These are phyloP conservation scores for Halocynthia aurantium DNA, from an alignment of 23 tunicate species.

Conservation along the genomic window DNA sequence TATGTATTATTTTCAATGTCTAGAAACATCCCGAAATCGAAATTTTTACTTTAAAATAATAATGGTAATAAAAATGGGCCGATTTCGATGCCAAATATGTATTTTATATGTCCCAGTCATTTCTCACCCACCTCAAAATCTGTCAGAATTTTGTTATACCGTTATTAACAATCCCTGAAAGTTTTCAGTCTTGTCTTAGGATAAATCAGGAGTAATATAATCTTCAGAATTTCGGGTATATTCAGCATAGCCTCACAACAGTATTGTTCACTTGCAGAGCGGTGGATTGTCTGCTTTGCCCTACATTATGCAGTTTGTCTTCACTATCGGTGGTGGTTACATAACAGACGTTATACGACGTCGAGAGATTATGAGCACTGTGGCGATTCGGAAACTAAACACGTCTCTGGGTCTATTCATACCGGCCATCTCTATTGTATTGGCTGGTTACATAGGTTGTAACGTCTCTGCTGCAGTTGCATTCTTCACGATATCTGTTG, in stretches of 20 bases:
- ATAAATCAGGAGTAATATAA: too few relatives aligned
- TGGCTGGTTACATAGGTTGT: constrained; percentile 42
- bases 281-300: constrained; percentile 34
- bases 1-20: constrained; percentile 11
- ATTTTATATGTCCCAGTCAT: too few relatives aligned
- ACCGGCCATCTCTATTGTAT: constrained; percentile 24
- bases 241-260: too few relatives aligned
- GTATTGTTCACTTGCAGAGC: constrained; percentile 18
- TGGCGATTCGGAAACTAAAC: constrained; percentile 27
- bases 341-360: constrained; percentile 22
- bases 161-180: too few relatives aligned
- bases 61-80: too few relatives aligned
- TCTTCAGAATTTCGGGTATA: too few relatives aligned
- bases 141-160: too few relatives aligned
- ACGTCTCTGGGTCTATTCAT: constrained; percentile 24
- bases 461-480: constrained; percentile 31
- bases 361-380: constrained; percentile 12
- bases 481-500: constrained; percentile 28
- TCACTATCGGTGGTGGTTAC: constrained; percentile 32
- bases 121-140: too few relatives aligned
- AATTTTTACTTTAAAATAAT: too few relatives aligned
- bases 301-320: constrained; percentile 21
- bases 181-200: too few relatives aligned
- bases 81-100: too few relatives aligned
- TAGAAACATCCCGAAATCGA: too few relatives aligned